A percentile compares a stretch with the other conserved stretches of the same genome.
Evolutionary conservation across 2,113 vertebrate species (phyloP).

Genomic region (Hippopotamus amphibius): DNA sequence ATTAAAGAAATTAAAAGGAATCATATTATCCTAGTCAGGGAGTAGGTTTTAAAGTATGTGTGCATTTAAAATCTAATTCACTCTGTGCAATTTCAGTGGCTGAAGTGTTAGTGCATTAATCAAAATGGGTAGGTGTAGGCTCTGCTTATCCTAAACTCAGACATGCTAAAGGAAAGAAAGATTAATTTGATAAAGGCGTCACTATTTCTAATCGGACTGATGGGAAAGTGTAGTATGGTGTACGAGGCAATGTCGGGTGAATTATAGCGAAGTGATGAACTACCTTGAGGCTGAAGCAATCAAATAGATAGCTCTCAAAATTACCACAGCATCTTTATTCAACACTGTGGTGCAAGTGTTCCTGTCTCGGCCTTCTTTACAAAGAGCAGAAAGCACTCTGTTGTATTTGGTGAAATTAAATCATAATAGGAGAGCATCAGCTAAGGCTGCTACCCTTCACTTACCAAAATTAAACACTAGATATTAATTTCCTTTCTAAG

Average conservation of each 20-base stretch:
- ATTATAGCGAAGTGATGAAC: conserved; percentile 89
- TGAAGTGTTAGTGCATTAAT: background rate
- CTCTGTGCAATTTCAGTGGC: conserved; percentile 46
- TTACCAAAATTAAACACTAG: conserved; percentile 84
- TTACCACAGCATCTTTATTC: conserved; percentile 86
- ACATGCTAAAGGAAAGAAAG: conserved; percentile 76
- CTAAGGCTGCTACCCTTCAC: conserved; percentile 68
- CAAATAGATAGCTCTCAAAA: conserved; percentile 91
- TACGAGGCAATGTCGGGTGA: conserved; percentile 86
- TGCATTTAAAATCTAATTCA: conserved; percentile 64
- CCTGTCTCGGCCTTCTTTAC: conserved; percentile 71
- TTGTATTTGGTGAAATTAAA: conserved; percentile 89
- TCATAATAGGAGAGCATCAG: conserved; percentile 68
- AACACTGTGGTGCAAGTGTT: conserved; percentile 83
- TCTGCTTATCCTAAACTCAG: conserved; percentile 79
- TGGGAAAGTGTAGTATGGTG: conserved; percentile 85
- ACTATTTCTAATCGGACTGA: conserved; percentile 89
- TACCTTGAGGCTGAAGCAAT: conserved; percentile 87
- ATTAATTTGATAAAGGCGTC: conserved; percentile 88
- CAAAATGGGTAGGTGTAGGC: background rate
- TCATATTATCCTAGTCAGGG: background rate
- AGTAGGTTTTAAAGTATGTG: conserved; percentile 32
- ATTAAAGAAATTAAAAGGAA: conserved; percentile 21
- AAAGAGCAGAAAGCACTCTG: conserved; percentile 86
- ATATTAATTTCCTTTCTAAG: conserved; percentile 79